Percentiles rank a stretch among this genome's conserved stretches.
phyloP scores from a whole-genome alignment of 1,140 invertebrate genomes.

The Drosophila lacertosa region DNA sequence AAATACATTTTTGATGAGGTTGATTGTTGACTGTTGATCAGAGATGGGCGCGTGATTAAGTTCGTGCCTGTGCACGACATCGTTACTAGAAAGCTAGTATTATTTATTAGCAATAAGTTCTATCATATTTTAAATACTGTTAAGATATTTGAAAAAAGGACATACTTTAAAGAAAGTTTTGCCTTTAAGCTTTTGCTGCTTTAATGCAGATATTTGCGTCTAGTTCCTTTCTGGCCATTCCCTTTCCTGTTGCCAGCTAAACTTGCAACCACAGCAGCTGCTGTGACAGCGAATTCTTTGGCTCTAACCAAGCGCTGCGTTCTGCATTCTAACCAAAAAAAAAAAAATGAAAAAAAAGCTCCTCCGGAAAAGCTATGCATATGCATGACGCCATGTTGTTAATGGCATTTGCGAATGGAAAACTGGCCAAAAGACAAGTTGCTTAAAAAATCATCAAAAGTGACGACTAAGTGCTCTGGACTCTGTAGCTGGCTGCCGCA shows the following conservation, averaged over 20 bases:
- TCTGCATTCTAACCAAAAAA: conserved; percentile 14
- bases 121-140: too few relatives aligned
- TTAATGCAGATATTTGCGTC: background rate
- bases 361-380: conserved; percentile 52
- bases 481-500: conserved; percentile 35
- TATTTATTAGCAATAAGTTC: too few relatives aligned
- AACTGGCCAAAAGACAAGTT: conserved; percentile 62
- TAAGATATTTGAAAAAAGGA: too few relatives aligned
- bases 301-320: background rate
- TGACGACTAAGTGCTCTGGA: conserved; percentile 59
- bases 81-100: too few relatives aligned
- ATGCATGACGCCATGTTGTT: conserved; percentile 72
- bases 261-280: conserved; percentile 5
- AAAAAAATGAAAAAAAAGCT: conserved; percentile 17
- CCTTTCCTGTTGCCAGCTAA: background rate
- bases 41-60: too few relatives aligned
- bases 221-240: background rate
- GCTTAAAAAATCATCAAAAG: conserved; percentile 72
- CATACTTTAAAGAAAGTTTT: too few relatives aligned
- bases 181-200: background rate
- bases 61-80: too few relatives aligned
- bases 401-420: conserved; percentile 60
- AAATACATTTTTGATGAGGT: too few relatives aligned
- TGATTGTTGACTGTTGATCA: too few relatives aligned
- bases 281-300: conserved; percentile 10